Conservation (phyloP, 2,797 vertebrate species). For the Eulemur mongoz region DNA sequence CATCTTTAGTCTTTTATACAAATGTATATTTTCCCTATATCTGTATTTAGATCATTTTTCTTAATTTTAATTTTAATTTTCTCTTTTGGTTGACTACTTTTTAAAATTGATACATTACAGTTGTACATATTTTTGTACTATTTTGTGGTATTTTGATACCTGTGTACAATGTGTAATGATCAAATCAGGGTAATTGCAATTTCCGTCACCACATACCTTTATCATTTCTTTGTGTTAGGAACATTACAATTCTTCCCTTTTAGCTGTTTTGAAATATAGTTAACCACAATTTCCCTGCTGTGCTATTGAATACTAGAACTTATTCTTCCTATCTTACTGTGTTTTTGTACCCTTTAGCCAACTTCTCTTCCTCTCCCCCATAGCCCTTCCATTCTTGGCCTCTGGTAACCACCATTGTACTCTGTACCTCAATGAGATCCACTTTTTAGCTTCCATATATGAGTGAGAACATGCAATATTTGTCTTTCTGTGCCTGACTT, state of each 20-base stretch:
- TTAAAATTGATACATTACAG: background rate
- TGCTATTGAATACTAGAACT: background rate
- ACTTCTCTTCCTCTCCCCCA: background rate
- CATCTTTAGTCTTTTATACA: background rate
- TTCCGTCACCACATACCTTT: background rate
- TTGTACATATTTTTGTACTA: background rate
- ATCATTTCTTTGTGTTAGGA: background rate
- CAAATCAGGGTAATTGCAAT: background rate
- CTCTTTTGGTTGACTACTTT: background rate
- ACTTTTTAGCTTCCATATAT: background rate
- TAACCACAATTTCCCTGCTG: background rate
- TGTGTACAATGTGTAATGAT: background rate
- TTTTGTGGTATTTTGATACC: background rate
- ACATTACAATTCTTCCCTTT: background rate
- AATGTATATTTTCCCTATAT: background rate
- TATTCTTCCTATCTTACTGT: background rate
- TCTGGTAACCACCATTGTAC: background rate
- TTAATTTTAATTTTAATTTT: background rate
- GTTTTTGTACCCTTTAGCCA: background rate
- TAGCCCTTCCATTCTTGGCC: background rate
- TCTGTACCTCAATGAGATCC: background rate
- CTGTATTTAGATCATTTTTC: background rate
- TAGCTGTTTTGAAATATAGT: background rate
- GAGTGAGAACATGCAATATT: too few relatives aligned
- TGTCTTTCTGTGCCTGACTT: too few relatives aligned